Conservation (phyloP, 2,888 invertebrate species). For the Anaspis maculata region DNA sequence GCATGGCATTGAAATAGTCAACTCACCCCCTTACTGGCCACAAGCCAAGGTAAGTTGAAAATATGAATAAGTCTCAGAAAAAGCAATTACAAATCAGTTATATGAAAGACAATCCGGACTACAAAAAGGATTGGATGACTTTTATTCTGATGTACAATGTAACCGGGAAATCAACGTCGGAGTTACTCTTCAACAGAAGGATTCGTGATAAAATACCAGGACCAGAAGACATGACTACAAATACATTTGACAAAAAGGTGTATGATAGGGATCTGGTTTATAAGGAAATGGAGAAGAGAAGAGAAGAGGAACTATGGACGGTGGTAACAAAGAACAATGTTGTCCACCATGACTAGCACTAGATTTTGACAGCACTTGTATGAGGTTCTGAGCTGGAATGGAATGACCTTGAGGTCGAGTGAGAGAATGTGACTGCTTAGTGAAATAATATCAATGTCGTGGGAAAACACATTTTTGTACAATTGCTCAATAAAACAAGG, state of each 20-base stretch:
- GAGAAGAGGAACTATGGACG: too few relatives aligned
- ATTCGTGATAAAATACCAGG: conserved; percentile 18
- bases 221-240: neutral
- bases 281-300: too few relatives aligned
- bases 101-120: neutral
- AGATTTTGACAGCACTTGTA: too few relatives aligned
- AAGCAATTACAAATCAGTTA: conserved; percentile 20
- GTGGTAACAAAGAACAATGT: too few relatives aligned
- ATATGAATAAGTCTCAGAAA: conserved; percentile 19
- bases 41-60: conserved; percentile 22
- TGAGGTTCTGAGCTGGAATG: too few relatives aligned
- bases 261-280: neutral
- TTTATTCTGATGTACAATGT: conserved; percentile 18
- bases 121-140: conserved; percentile 11
- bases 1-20: neutral
- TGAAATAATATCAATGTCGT: too few relatives aligned
- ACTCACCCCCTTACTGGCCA: conserved; percentile 1
- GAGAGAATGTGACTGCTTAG: too few relatives aligned
- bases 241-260: neutral
- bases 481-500: too few relatives aligned
- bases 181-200: conserved; percentile 18
- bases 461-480: too few relatives aligned
- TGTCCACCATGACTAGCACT: too few relatives aligned
- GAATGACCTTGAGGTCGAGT: too few relatives aligned
- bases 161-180: conserved; percentile 23